Evolutionary conservation across 2,113 vertebrate species (phyloP).

Genomic region (Hypomesus transpacificus): DNA sequence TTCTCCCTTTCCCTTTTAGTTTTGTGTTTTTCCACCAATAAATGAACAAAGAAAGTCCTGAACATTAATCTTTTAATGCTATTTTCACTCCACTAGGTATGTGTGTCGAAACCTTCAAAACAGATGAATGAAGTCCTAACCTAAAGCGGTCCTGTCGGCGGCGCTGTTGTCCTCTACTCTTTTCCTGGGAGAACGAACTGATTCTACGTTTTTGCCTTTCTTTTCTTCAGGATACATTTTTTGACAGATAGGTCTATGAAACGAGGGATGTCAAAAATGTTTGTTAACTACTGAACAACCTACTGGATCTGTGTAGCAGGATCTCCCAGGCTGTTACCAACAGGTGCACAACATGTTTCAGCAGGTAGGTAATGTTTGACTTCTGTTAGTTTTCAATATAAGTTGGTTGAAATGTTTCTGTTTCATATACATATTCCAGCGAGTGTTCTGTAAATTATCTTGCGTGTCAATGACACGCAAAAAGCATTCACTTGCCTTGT

Average conservation of each 20-base stretch:
- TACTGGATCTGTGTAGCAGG: no score
- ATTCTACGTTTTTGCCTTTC: no score
- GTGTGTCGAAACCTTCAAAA: conserved; percentile 2
- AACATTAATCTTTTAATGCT: conserved; percentile 36
- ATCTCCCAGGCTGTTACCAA: neutral
- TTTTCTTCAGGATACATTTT: no score
- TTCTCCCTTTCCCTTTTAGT: neutral
- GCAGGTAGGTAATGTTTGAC: conserved; percentile 36
- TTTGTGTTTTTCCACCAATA: neutral
- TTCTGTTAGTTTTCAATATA: neutral
- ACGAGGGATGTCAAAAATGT: neutral
- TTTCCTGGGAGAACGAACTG: neutral
- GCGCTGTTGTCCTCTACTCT: conserved; percentile 29
- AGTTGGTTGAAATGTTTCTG: neutral
- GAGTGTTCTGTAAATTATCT: no score
- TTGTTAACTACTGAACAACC: neutral
- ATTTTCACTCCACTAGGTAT: conserved; percentile 10
- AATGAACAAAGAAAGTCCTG: conserved; percentile 19
- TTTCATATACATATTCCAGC: neutral
- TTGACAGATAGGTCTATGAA: neutral
- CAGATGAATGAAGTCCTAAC: conserved; percentile 1
- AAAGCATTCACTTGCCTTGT: neutral
- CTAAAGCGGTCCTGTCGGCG: conserved; percentile 5
- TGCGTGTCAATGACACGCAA: neutral
- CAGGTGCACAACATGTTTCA: conserved; percentile 47